Evolutionary conservation across 2,888 invertebrate genomes (phyloP), one percentile per base, ranked within the genome.

Genomic region (Tetropium fuscum): DNA sequence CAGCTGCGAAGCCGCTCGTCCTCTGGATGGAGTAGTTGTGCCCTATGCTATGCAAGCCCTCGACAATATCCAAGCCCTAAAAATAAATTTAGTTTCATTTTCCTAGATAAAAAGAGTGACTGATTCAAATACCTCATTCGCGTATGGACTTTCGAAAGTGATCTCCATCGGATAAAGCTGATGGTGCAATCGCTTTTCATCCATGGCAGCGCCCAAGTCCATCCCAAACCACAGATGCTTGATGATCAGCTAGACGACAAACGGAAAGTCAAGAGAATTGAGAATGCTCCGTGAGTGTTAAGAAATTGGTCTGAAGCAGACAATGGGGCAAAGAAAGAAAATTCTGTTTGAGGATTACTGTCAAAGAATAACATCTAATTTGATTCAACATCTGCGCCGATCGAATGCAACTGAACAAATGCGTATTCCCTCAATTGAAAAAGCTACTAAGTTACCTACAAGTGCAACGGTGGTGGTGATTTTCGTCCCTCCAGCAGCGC

Each of bases 401-500:
- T n/a, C n/a, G n/a, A n/a, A n/a, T n/a, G n/a, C n/a, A n/a, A n/a
- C n/a, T n/a, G n/a, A n/a, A n/a, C n/a, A 27, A 36, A 20, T 2
- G 7, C 8, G 18, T 30, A 19, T 25, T 25, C n/a, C 27, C 3
- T 43, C n/a, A 25, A 27, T 25, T n/a, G n/a, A n/a, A n/a, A n/a
- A n/a, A n/a, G n/a, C n/a, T n/a, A n/a, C 10, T 16, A 7, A 11
- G 3, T 15, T 18, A 22, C 56, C 38, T 53, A 8, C 92, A 82
- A 87, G 78, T 4, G 91, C 88, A 2, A 92, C 87, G 60, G 92
- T 88, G 0, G 94, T 92, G 2, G 94, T 94, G 63, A 97, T 97
- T 81, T 91, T 93, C 0, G 93, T 90, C 18, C 97, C 97, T 1
- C 97, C 97, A 1, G 97, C 94, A 0, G 91, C 95, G 0, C 97